phyloP scores from a whole-genome alignment of 2,113 vertebrate genomes.

The Nyctereutes procyonoides region DNA sequence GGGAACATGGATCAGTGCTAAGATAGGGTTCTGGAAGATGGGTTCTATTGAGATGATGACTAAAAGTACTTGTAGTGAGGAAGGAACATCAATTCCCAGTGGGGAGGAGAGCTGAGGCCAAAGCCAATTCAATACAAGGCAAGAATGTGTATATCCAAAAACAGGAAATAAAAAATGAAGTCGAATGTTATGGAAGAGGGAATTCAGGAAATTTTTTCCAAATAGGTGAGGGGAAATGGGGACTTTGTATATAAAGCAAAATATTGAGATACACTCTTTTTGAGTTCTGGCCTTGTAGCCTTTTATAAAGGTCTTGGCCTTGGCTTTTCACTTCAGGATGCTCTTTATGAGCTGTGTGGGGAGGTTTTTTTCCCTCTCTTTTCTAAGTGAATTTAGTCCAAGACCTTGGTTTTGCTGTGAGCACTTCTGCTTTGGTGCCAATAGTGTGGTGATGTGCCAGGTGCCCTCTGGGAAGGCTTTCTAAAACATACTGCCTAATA shows the following conservation, averaged over 20 bases:
- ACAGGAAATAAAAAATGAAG: conserved; percentile 43
- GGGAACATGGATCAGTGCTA: neutral
- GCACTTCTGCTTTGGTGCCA: neutral
- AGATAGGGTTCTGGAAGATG: neutral
- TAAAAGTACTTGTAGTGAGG: neutral
- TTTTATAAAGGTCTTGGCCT: neutral
- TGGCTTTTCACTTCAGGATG: conserved; percentile 23
- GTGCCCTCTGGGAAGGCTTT: conserved; percentile 41
- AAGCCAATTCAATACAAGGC: neutral
- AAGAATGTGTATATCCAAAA: neutral
- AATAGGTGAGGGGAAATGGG: neutral
- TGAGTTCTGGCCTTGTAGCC: neutral
- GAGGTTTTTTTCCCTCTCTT: neutral
- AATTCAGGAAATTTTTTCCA: neutral
- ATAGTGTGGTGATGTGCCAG: conserved; percentile 6
- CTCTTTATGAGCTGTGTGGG: neutral
- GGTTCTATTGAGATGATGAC: neutral
- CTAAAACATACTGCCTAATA: conserved; percentile 44
- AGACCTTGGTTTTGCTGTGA: conserved; percentile 35
- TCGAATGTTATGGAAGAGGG: neutral
- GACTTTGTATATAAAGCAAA: neutral
- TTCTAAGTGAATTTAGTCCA: neutral
- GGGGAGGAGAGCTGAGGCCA: neutral
- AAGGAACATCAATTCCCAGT: neutral
- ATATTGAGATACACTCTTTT: neutral